phyloP scores from a whole-genome alignment of 2,888 invertebrate species.

The Cartodere bifasciata region DNA sequence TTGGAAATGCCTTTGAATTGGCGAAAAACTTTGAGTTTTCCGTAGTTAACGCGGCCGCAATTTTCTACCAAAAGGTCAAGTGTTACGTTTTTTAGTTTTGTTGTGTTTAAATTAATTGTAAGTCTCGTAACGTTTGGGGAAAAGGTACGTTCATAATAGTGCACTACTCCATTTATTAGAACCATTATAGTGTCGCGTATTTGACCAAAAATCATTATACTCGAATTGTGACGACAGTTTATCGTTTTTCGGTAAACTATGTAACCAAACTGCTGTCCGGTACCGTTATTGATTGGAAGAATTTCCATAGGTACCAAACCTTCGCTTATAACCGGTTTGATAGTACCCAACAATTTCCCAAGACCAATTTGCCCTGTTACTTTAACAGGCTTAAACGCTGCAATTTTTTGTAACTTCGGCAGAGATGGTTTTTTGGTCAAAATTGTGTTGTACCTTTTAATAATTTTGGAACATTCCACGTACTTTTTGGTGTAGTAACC shows the following conservation, averaged over 20 bases:
- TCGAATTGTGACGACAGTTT: constrained; percentile 17
- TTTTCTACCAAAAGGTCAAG: not conserved
- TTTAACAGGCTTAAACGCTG: not conserved
- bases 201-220: constrained; percentile 27
- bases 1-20: constrained; percentile 15
- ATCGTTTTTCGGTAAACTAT: constrained; percentile 34
- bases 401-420: too few relatives aligned
- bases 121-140: not conserved
- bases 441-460: constrained; percentile 27
- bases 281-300: constrained; percentile 1
- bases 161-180: constrained; percentile 30
- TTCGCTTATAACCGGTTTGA: constrained; percentile 33
- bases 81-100: not conserved
- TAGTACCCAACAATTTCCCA: not conserved
- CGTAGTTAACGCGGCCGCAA: constrained; percentile 34
- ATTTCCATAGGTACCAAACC: constrained; percentile 11
- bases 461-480: constrained; percentile 43
- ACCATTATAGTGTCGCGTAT: constrained; percentile 38
- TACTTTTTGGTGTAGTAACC: constrained; percentile 77
- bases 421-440: constrained; percentile 25
- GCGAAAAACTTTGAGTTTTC: constrained; percentile 30
- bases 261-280: constrained; percentile 32
- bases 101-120: not conserved
- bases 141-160: not conserved
- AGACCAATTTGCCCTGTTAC: not conserved